Conservation (phyloP, 2,888 invertebrate genomes). For the Cristatella mucedo region DNA sequence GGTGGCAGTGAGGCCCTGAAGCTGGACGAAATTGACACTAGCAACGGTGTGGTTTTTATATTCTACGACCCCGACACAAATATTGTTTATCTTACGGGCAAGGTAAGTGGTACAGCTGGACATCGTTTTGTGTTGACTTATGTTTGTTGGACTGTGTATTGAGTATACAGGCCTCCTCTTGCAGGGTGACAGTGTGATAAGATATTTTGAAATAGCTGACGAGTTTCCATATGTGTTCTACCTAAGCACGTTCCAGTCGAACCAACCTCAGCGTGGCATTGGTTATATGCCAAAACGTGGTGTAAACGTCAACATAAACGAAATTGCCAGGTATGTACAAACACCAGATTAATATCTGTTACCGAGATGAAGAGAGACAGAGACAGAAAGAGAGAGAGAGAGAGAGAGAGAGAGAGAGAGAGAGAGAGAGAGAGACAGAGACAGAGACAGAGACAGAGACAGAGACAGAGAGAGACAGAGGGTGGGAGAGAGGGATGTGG, state of each 20-base stretch:
- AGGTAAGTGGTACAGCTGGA: conserved; percentile 44
- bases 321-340: conserved; percentile 59
- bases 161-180: too few relatives aligned
- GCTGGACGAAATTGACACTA: conserved; percentile 42
- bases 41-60: conserved; percentile 64
- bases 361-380: too few relatives aligned
- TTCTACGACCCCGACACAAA: conserved; percentile 81
- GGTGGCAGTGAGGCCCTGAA: conserved; percentile 21
- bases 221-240: conserved; percentile 79
- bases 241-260: conserved; percentile 72
- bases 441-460: too few relatives aligned
- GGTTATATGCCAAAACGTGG: conserved; percentile 89
- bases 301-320: conserved; percentile 61
- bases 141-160: too few relatives aligned
- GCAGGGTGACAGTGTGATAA: conserved; percentile 80
- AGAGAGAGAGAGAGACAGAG: too few relatives aligned
- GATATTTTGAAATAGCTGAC: conserved; percentile 83
- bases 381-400: too few relatives aligned
- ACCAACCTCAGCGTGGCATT: conserved; percentile 74
- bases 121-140: too few relatives aligned
- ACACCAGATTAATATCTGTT: too few relatives aligned
- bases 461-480: too few relatives aligned
- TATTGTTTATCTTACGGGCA: conserved; percentile 59
- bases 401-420: too few relatives aligned
- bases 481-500: too few relatives aligned